Conservation (phyloP, 2,888 invertebrate genomes). For the Cosmopolites sordidus region DNA sequence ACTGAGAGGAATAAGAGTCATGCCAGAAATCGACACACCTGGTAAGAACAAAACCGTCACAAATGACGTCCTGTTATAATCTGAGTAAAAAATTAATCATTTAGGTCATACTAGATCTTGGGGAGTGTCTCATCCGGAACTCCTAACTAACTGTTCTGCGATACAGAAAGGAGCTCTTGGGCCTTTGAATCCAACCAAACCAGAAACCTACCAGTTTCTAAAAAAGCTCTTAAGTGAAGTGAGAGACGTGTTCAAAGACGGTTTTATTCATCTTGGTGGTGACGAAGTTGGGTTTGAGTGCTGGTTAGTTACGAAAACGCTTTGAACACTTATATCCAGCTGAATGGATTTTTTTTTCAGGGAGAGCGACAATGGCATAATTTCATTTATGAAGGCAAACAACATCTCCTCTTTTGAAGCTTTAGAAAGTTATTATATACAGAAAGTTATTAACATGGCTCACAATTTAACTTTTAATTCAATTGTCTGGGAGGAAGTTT, state of each 20-base stretch:
- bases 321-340: too few species aligned
- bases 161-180: slow-evolving; percentile 53
- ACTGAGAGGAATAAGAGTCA: slow-evolving; percentile 76
- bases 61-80: too few species aligned
- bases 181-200: slow-evolving; percentile 72
- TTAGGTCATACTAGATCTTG: slow-evolving; percentile 85
- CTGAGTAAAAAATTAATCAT: too few species aligned
- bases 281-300: slow-evolving; percentile 85
- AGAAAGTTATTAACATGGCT: slow-evolving; percentile 55
- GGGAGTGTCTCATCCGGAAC: slow-evolving; percentile 69
- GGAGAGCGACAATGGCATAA: slow-evolving; percentile 62
- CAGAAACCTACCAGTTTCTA: slow-evolving; percentile 64
- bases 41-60: too few species aligned
- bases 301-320: slow-evolving; percentile 73
- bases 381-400: slow-evolving; percentile 56
- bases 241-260: slow-evolving; percentile 67
- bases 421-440: slow-evolving; percentile 68
- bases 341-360: slow-evolving; percentile 44
- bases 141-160: slow-evolving; percentile 66
- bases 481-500: slow-evolving; percentile 86
- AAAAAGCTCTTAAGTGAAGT: slow-evolving; percentile 68
- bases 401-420: slow-evolving; percentile 52
- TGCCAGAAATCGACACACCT: slow-evolving; percentile 89
- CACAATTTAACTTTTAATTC: slow-evolving; percentile 50
- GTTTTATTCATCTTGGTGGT: slow-evolving; percentile 86